phyloP scores from a whole-genome alignment of 2,888 invertebrate species.

The Thecocarcelia acutangulata region DNA sequence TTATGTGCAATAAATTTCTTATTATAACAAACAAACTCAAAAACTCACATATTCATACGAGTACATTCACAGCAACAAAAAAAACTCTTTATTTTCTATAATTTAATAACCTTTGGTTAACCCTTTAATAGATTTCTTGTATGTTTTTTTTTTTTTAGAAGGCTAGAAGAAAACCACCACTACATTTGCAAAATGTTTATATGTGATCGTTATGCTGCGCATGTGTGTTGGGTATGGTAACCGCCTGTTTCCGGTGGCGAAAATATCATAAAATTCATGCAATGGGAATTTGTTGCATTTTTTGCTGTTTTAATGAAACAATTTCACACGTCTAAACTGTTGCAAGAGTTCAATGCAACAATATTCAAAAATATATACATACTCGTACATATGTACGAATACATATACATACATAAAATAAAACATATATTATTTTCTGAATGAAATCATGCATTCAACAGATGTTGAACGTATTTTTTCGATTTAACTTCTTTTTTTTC shows the following conservation, averaged over 20 bases:
- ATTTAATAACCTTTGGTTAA: constrained; percentile 62
- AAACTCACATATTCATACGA: constrained; percentile 53
- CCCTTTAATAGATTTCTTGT: constrained; percentile 53
- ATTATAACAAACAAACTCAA: constrained; percentile 14
- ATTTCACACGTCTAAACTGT: constrained; percentile 61
- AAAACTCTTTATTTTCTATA: constrained; percentile 25
- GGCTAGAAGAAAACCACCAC: constrained; percentile 35
- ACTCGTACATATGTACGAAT: no score
- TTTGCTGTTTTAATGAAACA: constrained; percentile 26
- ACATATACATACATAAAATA: not conserved
- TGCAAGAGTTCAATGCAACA: constrained; percentile 44
- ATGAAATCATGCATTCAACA: constrained; percentile 58
- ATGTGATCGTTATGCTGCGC: constrained; percentile 29
- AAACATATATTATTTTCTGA: constrained; percentile 24
- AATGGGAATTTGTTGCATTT: constrained; percentile 56
- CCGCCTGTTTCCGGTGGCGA: constrained; percentile 69
- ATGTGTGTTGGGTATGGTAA: constrained; percentile 54
- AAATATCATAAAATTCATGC: constrained; percentile 40
- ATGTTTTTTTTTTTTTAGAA: constrained; percentile 6
- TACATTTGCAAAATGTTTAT: constrained; percentile 16
- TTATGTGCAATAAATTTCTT: constrained; percentile 54
- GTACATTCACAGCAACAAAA: constrained; percentile 24
- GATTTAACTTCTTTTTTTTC: not conserved
- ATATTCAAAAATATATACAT: constrained; percentile 43
- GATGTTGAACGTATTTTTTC: constrained; percentile 60